Conservation (phyloP, 2,888 invertebrate species). For the Cerastis leucographa region DNA sequence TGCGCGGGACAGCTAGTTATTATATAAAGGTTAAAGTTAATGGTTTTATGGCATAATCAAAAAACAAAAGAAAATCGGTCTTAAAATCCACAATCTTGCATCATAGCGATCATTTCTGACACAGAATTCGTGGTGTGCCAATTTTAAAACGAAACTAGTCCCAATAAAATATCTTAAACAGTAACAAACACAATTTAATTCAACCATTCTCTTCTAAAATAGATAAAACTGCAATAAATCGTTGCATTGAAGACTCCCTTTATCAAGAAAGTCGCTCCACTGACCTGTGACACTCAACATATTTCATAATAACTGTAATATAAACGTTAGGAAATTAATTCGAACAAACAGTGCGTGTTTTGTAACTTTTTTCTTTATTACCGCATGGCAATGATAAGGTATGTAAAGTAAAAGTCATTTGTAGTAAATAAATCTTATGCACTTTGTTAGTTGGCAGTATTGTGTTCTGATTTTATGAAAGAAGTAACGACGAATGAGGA, state of each 20-base stretch:
- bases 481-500: not conserved
- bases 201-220: conserved; percentile 46
- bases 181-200: conserved; percentile 41
- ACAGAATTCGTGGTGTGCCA: conserved; percentile 16
- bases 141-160: conserved; percentile 13
- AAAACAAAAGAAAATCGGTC: not conserved
- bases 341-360: conserved; percentile 54
- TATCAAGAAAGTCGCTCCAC: conserved; percentile 74
- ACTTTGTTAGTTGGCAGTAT: not conserved
- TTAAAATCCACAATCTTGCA: not conserved
- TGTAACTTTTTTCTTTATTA: conserved; percentile 46
- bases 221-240: conserved; percentile 65
- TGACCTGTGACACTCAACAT: conserved; percentile 65
- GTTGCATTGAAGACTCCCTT: conserved; percentile 57
- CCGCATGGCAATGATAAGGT: conserved; percentile 33
- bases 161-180: conserved; percentile 16
- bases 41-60: not conserved
- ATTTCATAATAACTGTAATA: conserved; percentile 68
- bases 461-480: not conserved
- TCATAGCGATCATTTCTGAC: not conserved
- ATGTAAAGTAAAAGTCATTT: conserved; percentile 7
- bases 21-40: too few species aligned
- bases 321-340: conserved; percentile 55
- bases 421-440: not conserved
- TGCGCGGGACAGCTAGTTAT: too few species aligned